These are phyloP conservation scores for Drosophila fuyamai DNA, from an alignment of 1,140 invertebrate species.

Conservation along the genomic window DNA sequence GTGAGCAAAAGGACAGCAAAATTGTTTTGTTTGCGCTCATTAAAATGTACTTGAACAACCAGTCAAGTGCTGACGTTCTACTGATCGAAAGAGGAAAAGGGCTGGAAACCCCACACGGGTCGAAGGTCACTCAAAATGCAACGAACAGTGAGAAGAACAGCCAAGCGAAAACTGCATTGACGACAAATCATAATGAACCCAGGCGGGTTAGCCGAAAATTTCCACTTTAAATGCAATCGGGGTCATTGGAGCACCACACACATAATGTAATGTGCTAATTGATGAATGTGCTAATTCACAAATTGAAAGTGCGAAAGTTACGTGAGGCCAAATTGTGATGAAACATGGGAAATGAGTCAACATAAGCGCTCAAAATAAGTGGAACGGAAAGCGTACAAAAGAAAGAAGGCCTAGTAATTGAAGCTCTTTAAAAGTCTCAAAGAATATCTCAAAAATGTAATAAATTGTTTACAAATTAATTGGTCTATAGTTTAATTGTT, in stretches of 20 bases:
- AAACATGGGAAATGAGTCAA: conserved; percentile 41
- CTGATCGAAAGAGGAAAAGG: conserved; percentile 7
- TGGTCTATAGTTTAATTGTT: too few relatives aligned
- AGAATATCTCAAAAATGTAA: background rate
- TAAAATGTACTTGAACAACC: conserved; percentile 59
- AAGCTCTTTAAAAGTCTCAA: background rate
- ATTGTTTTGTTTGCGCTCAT: conserved; percentile 59
- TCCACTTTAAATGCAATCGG: conserved; percentile 12
- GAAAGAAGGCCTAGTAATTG: background rate
- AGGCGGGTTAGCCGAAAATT: background rate
- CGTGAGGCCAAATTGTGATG: conserved; percentile 24
- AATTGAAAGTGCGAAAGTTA: conserved; percentile 50
- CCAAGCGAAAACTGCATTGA: conserved; percentile 19
- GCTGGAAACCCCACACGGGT: conserved; percentile 21
- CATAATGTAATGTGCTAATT: conserved; percentile 44
- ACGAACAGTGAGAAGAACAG: conserved; percentile 34
- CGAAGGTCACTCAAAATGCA: conserved; percentile 32
- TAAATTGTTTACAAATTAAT: background rate
- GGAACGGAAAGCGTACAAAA: conserved; percentile 12
- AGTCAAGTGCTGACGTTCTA: conserved; percentile 21
- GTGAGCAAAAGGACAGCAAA: conserved; percentile 57
- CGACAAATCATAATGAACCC: conserved; percentile 19
- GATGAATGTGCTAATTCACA: conserved; percentile 50
- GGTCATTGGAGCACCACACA: conserved; percentile 11
- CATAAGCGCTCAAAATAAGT: conserved; percentile 3